Conservation (phyloP, 1,140 invertebrate species). For the Ceratina japonica region DNA sequence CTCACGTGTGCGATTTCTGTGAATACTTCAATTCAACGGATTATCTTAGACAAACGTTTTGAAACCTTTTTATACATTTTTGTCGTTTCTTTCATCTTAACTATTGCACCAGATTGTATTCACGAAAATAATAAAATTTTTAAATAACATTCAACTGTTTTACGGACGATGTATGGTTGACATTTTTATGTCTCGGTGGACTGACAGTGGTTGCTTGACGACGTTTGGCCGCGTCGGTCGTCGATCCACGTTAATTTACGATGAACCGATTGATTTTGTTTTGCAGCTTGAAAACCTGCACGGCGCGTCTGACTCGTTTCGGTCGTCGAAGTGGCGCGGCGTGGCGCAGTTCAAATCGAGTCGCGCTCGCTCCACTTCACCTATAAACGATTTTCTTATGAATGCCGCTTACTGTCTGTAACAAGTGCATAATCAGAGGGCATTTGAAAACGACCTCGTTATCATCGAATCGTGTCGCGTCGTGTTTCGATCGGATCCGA, state of each 20-base stretch:
- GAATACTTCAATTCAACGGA: slow-evolving; percentile 25
- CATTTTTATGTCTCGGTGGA: slow-evolving; percentile 64
- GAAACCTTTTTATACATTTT: background rate
- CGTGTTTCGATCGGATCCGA: slow-evolving; percentile 50
- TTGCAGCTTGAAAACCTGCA: slow-evolving; percentile 14
- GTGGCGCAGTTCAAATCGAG: background rate
- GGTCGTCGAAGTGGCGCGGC: background rate
- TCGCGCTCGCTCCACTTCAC: slow-evolving; percentile 43
- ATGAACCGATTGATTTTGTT: slow-evolving; percentile 67
- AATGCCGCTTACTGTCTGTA: slow-evolving; percentile 59
- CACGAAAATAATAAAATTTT: slow-evolving; percentile 17
- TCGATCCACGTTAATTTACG: slow-evolving; percentile 68
- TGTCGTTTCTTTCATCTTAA: background rate
- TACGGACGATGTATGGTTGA: slow-evolving; percentile 54
- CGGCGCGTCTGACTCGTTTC: slow-evolving; percentile 18
- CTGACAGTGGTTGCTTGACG: slow-evolving; percentile 56
- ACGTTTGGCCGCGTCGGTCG: slow-evolving; percentile 58
- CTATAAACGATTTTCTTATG: slow-evolving; percentile 58
- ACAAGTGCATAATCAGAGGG: slow-evolving; percentile 56
- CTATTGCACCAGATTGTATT: too few species aligned
- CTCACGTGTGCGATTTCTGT: slow-evolving; percentile 45
- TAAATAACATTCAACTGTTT: slow-evolving; percentile 37
- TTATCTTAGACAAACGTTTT: too few species aligned
- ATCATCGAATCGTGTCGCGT: slow-evolving; percentile 53
- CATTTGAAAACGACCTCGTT: slow-evolving; percentile 58